Base-by-base conservation (phyloP, 2,113 vertebrate species). In the Aegypius monachus region DNA sequence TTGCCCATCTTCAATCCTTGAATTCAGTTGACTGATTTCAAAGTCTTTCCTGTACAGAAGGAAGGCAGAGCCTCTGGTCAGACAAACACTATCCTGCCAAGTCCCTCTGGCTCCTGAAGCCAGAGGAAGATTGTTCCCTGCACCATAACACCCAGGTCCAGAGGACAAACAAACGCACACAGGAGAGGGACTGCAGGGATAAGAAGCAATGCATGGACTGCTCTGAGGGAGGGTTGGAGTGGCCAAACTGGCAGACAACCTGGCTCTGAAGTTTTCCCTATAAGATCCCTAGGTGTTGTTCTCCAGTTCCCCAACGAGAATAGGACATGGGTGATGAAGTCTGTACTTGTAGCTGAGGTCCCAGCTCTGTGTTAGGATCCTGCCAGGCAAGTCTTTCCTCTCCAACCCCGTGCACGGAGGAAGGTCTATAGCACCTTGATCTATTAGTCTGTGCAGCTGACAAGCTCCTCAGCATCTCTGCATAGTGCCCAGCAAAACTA, bases 1-100 rank as follows among this genome's bases (percentile, higher is more conserved):
- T 95, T 99, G 99, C 78, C 99, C 99, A 26, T 99, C 99, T 95
- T 99, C 99, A 80, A 99, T 98, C 85, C 98, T 98, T 59, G 98
- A 97, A 94, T 97, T 99, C 75, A 99, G 96, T 14, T 98, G 98
- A 85, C 98, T 99, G 78, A 99, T 98, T 96, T 99, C 99, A 52
- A 99, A 99, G 84, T 99, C 99, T 86, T 99, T 99, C 96, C 99
- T 99, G 96, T 43, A 61, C 42, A 71, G 66, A 68, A 66, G 90
- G 55, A 73, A 75, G 61, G 70, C 16, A 90, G 31, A 85, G 18
- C 34, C 40, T 63, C 1, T 48, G 32, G 22, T 96, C 87, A 96
- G 52, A 78, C 48, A 65, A 63, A 59, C 6, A 15, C 17, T 34
- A 67, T 15, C 31, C 65, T 48, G 32, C 38, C 21, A 67, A 32